These are phyloP conservation scores for Taphrorychus bicolor DNA, from an alignment of 2,888 invertebrate genomes.

Conservation along the genomic window DNA sequence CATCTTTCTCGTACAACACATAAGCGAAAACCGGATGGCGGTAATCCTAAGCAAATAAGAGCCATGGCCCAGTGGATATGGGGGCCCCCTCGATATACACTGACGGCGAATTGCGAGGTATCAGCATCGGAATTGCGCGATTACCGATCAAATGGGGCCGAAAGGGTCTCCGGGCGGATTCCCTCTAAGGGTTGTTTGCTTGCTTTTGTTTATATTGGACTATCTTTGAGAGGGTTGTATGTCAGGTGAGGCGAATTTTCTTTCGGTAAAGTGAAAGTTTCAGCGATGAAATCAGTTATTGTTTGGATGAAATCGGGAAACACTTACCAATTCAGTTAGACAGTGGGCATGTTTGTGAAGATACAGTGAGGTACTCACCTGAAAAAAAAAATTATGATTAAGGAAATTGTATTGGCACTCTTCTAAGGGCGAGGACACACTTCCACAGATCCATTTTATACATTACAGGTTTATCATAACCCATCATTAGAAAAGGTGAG, in stretches of 20 bases:
- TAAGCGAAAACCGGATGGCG: conserved; percentile 24
- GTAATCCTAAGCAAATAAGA: conserved; percentile 58
- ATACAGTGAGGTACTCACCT: too few relatives aligned
- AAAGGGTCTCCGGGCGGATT: conserved; percentile 42
- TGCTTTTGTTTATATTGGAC: conserved; percentile 11
- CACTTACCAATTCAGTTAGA: too few relatives aligned
- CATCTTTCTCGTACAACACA: neutral
- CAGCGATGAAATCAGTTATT: too few relatives aligned
- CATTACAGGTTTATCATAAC: too few relatives aligned
- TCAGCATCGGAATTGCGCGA: conserved; percentile 62
- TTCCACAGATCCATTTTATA: too few relatives aligned
- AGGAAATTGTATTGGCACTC: too few relatives aligned
- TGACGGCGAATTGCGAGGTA: conserved; percentile 58
- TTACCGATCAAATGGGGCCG: conserved; percentile 58
- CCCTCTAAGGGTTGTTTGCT: conserved; percentile 6
- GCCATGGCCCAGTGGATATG: conserved; percentile 55
- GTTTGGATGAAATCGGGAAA: too few relatives aligned
- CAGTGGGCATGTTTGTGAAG: too few relatives aligned
- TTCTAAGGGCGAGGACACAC: too few relatives aligned
- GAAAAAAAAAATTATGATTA: too few relatives aligned
- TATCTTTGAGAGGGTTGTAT: neutral
- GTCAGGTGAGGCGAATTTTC: neutral
- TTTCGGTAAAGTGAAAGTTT: too few relatives aligned
- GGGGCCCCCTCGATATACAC: conserved; percentile 55
- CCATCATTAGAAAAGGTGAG: too few relatives aligned